Evolutionary conservation across 2,797 vertebrate genomes (phyloP).

Genomic region (Limosa lapponica): DNA sequence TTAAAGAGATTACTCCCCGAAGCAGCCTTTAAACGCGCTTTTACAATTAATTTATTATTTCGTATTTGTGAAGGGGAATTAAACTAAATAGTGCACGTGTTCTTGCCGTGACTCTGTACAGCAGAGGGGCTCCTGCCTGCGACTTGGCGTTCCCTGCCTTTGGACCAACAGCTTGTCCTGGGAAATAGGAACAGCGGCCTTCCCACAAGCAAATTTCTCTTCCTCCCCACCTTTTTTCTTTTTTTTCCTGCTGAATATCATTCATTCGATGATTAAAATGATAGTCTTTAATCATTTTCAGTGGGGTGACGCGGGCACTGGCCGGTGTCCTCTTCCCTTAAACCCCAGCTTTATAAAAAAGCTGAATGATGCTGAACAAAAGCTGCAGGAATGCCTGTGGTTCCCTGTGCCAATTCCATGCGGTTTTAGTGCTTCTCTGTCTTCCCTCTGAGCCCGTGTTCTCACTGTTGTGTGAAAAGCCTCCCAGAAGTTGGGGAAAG

Average conservation of each 20-base stretch:
- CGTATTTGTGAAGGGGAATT: constrained; percentile 68
- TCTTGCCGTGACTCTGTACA: constrained; percentile 30
- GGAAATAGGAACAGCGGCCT: background rate
- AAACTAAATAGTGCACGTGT: constrained; percentile 34
- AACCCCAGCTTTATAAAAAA: background rate
- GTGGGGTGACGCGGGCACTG: background rate
- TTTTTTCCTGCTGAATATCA: background rate
- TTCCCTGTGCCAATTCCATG: background rate
- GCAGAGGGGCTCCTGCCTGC: constrained; percentile 40
- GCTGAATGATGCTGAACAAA: background rate
- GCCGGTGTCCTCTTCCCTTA: background rate
- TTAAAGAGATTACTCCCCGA: constrained; percentile 75
- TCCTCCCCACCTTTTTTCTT: background rate
- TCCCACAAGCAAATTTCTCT: background rate
- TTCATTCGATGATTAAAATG: background rate
- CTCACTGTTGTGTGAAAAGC: background rate
- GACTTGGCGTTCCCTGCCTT: constrained; percentile 28
- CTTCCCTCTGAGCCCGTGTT: background rate
- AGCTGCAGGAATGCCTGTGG: background rate
- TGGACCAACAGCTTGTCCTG: constrained; percentile 47
- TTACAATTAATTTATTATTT: constrained; percentile 75
- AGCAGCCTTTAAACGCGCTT: constrained; percentile 67
- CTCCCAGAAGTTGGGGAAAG: background rate
- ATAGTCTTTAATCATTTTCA: background rate
- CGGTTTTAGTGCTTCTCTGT: background rate